phyloP scores from a whole-genome alignment of 2,888 invertebrate genomes.

The Anticlea derivata region DNA sequence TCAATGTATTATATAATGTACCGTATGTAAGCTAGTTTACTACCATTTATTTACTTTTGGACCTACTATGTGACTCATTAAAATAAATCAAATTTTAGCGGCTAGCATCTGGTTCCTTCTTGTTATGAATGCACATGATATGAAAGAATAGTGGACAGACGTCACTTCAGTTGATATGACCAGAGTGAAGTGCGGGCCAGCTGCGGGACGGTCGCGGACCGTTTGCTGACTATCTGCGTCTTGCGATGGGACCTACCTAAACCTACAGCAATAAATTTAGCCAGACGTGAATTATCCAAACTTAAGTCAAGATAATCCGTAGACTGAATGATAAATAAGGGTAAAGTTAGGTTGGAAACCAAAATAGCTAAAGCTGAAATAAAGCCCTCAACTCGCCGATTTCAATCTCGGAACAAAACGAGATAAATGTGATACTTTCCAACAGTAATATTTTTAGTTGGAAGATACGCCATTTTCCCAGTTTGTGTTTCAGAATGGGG shows the following conservation, averaged over 20 bases:
- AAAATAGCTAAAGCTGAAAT: conserved; percentile 25
- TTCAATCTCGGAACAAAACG: conserved; percentile 7
- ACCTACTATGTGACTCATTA: too few relatives aligned
- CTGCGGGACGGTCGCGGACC: too few relatives aligned
- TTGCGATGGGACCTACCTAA: background rate
- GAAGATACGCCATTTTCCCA: too few relatives aligned
- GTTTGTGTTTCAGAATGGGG: too few relatives aligned
- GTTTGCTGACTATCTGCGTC: background rate
- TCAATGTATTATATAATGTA: background rate
- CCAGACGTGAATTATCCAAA: conserved; percentile 28
- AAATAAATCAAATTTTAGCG: too few relatives aligned
- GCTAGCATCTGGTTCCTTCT: too few relatives aligned
- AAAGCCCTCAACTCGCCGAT: conserved; percentile 13
- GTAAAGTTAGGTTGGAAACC: conserved; percentile 18
- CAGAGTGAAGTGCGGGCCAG: too few relatives aligned
- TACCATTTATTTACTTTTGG: too few relatives aligned
- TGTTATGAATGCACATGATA: too few relatives aligned
- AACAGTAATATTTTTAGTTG: too few relatives aligned
- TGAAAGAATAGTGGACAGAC: too few relatives aligned
- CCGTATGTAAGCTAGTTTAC: background rate
- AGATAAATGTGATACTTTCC: conserved; percentile 4
- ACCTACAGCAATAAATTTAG: conserved; percentile 2
- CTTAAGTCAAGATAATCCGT: conserved; percentile 32
- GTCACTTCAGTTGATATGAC: too few relatives aligned
- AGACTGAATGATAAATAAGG: conserved; percentile 38